Evolutionary conservation across 2,113 vertebrate genomes (phyloP).

Genomic region (Daubentonia madagascariensis): DNA sequence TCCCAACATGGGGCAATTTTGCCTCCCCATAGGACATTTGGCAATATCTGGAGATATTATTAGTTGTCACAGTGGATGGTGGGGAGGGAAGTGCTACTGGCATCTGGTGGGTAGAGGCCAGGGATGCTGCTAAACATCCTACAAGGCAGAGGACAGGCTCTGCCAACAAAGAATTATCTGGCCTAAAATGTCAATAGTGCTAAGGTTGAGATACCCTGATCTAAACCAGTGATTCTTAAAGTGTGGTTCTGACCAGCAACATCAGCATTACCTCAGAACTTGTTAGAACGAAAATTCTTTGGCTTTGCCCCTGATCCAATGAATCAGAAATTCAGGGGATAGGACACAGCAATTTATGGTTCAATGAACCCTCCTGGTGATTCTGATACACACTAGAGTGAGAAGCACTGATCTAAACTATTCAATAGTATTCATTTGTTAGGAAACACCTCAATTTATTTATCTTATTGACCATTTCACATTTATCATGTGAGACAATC

Average conservation of each 20-base stretch:
- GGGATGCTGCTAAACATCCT: background rate
- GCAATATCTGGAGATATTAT: background rate
- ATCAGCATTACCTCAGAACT: background rate
- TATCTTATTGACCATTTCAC: background rate
- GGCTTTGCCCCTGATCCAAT: background rate
- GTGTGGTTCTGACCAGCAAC: background rate
- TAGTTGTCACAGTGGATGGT: background rate
- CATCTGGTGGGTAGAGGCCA: background rate
- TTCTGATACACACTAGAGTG: background rate
- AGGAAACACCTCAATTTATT: background rate
- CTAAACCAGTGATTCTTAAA: background rate
- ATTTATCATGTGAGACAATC: background rate
- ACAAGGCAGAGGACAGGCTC: background rate
- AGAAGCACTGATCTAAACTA: background rate
- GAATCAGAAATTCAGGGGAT: background rate
- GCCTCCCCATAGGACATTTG: background rate
- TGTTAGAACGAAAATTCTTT: background rate
- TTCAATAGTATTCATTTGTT: background rate
- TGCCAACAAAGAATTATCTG: background rate
- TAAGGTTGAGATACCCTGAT: background rate
- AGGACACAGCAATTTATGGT: background rate
- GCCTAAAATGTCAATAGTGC: background rate
- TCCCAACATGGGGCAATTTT: background rate
- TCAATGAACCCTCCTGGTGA: background rate
- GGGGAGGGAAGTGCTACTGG: background rate